Evolutionary conservation across 2,797 vertebrate species (phyloP), one percentile per base, ranked within the genome.

Genomic region (Sitta carolinensis): DNA sequence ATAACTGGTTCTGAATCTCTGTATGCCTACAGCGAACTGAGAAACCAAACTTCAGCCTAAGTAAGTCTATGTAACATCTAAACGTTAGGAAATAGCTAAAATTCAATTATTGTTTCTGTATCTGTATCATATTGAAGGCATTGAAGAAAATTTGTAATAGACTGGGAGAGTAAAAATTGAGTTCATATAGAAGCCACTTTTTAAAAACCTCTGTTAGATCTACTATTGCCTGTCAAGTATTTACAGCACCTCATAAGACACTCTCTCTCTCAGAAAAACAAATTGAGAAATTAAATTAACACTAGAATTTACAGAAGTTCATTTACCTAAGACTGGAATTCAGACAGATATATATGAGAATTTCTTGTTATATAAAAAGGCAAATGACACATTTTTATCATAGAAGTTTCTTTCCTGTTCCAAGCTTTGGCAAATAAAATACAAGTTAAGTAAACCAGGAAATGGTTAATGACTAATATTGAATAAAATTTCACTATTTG

Each of bases 381-480:
- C 16, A 80, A 74, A 67, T 9, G 1, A 54, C 80, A 68, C 12
- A 27, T 17, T 70, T 83, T 38, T 20, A 67, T 61, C 10, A 2
- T 23, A 29, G n/a, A 29, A 51, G 13, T 34, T 68, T 85, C 70
- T 25, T 82, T 72, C 40, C 25, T 27, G 10, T 68, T 68, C 27
- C 48, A 79, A 66, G 32, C 7, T 58, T 72, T 36, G 47, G n/a
- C 36, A 77, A 80, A 63, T 36, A 64, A 70, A 79, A 42, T 15
- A 11, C 42, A 77, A 59, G 9, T 36, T n/a, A 63, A 79, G 25
- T 58, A 59, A 85, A 73, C 8, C 0, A 0, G 12, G 36, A 25
- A 63, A 87, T 40, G 16, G 25, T 36, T 66, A 70, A 43, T 45
- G 19, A 62, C 40, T 38, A 34, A 34, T 30, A 80, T 11, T 25